Percentiles rank a stretch among this genome's conserved stretches.
phyloP scores from a whole-genome alignment of 2,113 vertebrate species.

The Hypocryptadius cinnamomeus region DNA sequence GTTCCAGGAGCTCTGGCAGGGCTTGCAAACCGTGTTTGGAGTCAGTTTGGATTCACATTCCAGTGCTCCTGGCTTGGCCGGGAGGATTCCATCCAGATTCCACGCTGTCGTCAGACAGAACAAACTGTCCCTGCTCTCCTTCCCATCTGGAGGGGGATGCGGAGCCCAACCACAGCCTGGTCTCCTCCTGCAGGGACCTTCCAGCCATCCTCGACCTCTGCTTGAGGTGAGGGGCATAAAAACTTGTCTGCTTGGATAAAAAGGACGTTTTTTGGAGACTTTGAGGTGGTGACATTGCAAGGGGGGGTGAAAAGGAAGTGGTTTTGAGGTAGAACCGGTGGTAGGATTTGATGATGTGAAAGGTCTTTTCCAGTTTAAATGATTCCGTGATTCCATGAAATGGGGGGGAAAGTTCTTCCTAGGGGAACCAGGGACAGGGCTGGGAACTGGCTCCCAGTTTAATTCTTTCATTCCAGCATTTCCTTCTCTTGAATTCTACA shows the following conservation, averaged over 20 bases:
- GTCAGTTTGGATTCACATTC: neutral
- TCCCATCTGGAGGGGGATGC: neutral
- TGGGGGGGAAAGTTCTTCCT: neutral
- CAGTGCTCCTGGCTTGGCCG: neutral
- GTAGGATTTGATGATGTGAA: neutral
- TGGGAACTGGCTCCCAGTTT: neutral
- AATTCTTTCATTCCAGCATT: neutral
- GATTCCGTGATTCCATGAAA: neutral
- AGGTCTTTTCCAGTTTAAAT: neutral
- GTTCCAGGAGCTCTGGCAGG: neutral
- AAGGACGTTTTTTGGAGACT: neutral
- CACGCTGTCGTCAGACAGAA: neutral
- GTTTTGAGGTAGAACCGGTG: neutral
- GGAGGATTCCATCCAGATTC: neutral
- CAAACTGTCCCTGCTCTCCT: neutral
- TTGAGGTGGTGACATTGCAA: neutral
- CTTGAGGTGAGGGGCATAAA: neutral
- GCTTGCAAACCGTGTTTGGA: neutral
- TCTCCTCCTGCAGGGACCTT: neutral
- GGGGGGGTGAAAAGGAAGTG: neutral
- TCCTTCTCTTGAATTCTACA: neutral
- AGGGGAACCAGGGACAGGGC: neutral
- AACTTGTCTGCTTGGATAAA: neutral
- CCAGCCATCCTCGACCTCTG: neutral
- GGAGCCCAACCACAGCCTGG: accelerated